Percentiles rank a stretch among this genome's conserved stretches.
Conservation (phyloP, 1,140 invertebrate species). For the Drosophila biarmipes region DNA sequence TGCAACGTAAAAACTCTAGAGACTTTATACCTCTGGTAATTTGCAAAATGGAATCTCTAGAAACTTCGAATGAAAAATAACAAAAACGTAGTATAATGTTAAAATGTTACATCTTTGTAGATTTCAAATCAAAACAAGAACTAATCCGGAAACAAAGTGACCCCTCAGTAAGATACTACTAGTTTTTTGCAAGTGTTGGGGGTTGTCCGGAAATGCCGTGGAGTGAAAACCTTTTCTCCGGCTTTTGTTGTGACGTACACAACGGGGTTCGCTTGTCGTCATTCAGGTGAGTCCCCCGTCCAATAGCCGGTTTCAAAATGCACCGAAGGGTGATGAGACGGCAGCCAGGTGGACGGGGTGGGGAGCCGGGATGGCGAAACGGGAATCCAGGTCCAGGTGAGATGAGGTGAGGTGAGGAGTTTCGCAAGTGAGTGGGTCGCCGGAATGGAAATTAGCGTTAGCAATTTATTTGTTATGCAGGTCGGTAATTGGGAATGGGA, state of each 20-base stretch:
- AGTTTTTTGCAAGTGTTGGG: slow-evolving; percentile 3
- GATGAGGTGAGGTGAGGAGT: slow-evolving; percentile 9
- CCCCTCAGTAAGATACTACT: not conserved
- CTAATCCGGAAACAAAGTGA: not conserved
- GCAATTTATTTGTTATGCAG: slow-evolving; percentile 45
- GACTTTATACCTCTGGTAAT: no score
- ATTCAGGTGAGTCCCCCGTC: slow-evolving; percentile 36
- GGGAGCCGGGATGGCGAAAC: not conserved
- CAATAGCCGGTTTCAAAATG: slow-evolving; percentile 32
- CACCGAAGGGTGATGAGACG: slow-evolving; percentile 15
- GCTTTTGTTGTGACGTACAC: slow-evolving; percentile 34
- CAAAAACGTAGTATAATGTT: no score
- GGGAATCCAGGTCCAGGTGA: not conserved
- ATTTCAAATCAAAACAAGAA: no score
- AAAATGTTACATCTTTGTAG: no score
- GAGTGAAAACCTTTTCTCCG: slow-evolving; percentile 35
- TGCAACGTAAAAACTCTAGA: no score
- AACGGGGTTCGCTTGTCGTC: slow-evolving; percentile 13
- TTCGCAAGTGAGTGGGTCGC: slow-evolving; percentile 25
- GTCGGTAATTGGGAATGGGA: slow-evolving; percentile 17
- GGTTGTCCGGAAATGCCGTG: slow-evolving; percentile 44
- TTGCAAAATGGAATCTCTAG: no score
- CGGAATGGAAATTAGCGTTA: slow-evolving; percentile 37
- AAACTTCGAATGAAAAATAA: no score
- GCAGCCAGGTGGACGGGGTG: not conserved